These are phyloP conservation scores for Exephanes ischioxanthus DNA, from an alignment of 2,888 invertebrate species.

Conservation along the genomic window DNA sequence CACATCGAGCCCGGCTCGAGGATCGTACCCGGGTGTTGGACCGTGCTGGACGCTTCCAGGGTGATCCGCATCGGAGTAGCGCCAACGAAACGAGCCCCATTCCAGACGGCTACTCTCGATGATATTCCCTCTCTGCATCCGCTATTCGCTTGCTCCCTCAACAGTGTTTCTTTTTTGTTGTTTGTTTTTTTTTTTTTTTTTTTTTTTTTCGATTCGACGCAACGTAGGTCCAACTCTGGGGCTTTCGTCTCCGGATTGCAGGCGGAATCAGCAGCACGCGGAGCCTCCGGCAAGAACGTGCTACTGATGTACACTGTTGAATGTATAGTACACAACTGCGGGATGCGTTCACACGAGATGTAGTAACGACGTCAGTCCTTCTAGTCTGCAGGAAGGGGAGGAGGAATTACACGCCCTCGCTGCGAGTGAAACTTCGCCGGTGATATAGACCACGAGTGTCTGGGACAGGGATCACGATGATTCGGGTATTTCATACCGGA, in stretches of 20 bases:
- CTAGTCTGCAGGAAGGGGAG: slow-evolving; percentile 11
- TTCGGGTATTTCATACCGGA: neutral
- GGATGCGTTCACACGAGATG: slow-evolving; percentile 38
- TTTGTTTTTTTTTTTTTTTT: slow-evolving; percentile 18
- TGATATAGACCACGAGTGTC: slow-evolving; percentile 9
- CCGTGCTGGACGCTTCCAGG: slow-evolving; percentile 50
- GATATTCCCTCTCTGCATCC: slow-evolving; percentile 71
- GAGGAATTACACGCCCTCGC: slow-evolving; percentile 41
- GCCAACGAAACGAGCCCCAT: slow-evolving; percentile 40
- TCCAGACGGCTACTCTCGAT: slow-evolving; percentile 52
- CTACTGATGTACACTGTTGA: slow-evolving; percentile 43
- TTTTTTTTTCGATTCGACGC: slow-evolving; percentile 36
- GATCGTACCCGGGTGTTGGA: slow-evolving; percentile 71
- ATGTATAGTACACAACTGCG: slow-evolving; percentile 35
- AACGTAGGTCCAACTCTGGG: slow-evolving; percentile 19
- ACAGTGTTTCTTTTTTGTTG: slow-evolving; percentile 2
- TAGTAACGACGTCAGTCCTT: slow-evolving; percentile 3
- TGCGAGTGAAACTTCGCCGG: slow-evolving; percentile 9
- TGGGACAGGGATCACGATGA: slow-evolving; percentile 9
- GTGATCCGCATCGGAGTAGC: slow-evolving; percentile 60
- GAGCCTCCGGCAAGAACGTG: slow-evolving; percentile 45
- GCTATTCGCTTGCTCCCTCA: slow-evolving; percentile 50
- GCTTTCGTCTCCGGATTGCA: slow-evolving; percentile 27
- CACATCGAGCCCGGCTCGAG: slow-evolving; percentile 73
- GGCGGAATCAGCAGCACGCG: slow-evolving; percentile 40